Evolutionary conservation across 2,113 vertebrate species (phyloP), one percentile per base, ranked within the genome.

Genomic region (Tragelaphus buxtoni): DNA sequence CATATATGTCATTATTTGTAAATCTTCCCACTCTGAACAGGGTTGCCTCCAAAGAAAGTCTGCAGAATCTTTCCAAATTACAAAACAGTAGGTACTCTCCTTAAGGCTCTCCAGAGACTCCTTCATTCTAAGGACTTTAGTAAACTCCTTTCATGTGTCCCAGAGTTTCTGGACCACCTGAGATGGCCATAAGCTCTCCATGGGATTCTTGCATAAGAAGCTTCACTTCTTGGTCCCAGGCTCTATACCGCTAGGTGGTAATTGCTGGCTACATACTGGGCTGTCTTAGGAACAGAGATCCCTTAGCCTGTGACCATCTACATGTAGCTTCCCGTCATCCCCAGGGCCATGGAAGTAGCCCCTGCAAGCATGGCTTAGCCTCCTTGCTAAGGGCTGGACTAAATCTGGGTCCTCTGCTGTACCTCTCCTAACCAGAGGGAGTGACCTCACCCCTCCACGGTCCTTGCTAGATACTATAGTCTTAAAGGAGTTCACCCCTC

Each of bases 371-470:
- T n/a, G 11, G n/a, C 17, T 47, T 49, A 22, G 47, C 56, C 35
- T 91, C n/a, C 6, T 47, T 90, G n/a, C 9, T 58, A 39, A 9
- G 47, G 58, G 39, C 30, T 30, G 28, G 20, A 61, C 30, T 45
- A 63, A 84, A 76, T 35, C 14, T 45, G 49, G 55, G 32, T 26
- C 13, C 28, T 85, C 30, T 13, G 30, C 13, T 22, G 4, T 55
- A 39, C 18, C 4, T 6, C 30, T 69, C 5, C 32, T 58, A 22
- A 22, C 35, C 63, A 32, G 47, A 55, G 28, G 58, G 4, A 28
- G 30, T 3, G 1, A 2, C 24, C 12, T 55, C 42, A 53, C 24
- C 30, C n/a, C 6, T 24, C 39, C 2, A 24, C 7, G 0, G 12
- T 56, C 65, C 35, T 45, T 89, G 20, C 42, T 79, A 74, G 26